Conservation (phyloP, 2,113 vertebrate genomes). For the Aix galericulata region DNA sequence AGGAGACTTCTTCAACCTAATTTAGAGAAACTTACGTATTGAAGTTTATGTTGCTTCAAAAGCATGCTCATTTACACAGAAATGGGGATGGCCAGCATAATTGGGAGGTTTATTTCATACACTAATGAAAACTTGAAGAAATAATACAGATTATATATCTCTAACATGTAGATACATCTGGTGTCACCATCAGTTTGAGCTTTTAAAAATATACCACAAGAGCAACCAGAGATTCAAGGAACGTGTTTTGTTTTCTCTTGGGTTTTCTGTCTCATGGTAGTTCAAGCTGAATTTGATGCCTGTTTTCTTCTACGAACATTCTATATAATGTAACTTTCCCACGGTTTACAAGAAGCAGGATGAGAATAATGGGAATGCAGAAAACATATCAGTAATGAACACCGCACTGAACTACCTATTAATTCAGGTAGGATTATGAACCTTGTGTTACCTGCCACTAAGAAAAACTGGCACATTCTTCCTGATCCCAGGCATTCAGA, state of each 20-base stretch:
- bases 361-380: background rate
- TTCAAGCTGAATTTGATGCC: background rate
- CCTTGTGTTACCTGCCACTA: background rate
- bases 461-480: background rate
- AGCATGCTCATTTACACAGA: background rate
- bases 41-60: background rate
- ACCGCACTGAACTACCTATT: background rate
- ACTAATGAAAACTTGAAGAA: conserved; percentile 5
- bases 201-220: background rate
- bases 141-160: background rate
- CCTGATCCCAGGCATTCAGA: background rate
- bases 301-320: background rate
- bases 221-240: background rate
- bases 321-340: background rate
- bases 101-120: background rate
- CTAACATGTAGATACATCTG: background rate
- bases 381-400: background rate
- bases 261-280: background rate
- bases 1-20: background rate
- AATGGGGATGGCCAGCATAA: background rate
- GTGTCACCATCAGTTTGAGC: background rate
- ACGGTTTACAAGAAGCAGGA: background rate
- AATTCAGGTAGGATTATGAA: background rate
- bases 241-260: background rate
- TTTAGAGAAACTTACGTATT: background rate